These are phyloP conservation scores for Moxostoma hubbsi DNA, from an alignment of 2,797 vertebrate species.

Conservation along the genomic window DNA sequence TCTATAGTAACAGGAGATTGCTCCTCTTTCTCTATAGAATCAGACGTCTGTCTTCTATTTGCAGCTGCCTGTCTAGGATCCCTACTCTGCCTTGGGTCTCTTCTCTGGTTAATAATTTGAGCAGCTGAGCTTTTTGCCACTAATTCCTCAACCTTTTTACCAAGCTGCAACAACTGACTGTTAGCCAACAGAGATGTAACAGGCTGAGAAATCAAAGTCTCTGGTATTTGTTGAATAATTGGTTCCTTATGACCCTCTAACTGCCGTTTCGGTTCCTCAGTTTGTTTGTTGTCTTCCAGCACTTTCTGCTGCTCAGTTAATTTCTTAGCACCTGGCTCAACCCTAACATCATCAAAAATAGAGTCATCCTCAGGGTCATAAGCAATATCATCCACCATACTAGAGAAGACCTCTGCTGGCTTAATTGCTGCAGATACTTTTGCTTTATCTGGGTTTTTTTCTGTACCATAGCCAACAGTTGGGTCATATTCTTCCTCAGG, in stretches of 20 bases:
- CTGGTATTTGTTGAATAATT: slow-evolving; percentile 77
- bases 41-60: slow-evolving; percentile 68
- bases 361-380: slow-evolving; percentile 98
- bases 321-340: slow-evolving; percentile 75
- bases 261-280: slow-evolving; percentile 85
- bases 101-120: slow-evolving; percentile 79
- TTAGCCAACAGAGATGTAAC: slow-evolving; percentile 79
- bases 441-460: slow-evolving; percentile 67
- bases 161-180: slow-evolving; percentile 83
- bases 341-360: slow-evolving; percentile 91
- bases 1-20: slow-evolving; percentile 53
- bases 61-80: slow-evolving; percentile 85
- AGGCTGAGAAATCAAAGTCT: slow-evolving; percentile 83
- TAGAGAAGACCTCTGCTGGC: slow-evolving; percentile 58
- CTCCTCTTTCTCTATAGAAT: slow-evolving; percentile 69
- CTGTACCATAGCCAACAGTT: slow-evolving; percentile 77
- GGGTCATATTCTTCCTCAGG: slow-evolving; percentile 96
- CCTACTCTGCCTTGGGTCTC: slow-evolving; percentile 87
- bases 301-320: slow-evolving; percentile 85
- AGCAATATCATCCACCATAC: slow-evolving; percentile 88
- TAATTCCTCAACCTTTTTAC: slow-evolving; percentile 82
- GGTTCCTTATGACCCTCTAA: slow-evolving; percentile 85
- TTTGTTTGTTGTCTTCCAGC: slow-evolving; percentile 86
- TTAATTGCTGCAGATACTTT: slow-evolving; percentile 69
- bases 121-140: slow-evolving; percentile 70